phyloP scores from a whole-genome alignment of 2,888 invertebrate species.

The Nineta flava region DNA sequence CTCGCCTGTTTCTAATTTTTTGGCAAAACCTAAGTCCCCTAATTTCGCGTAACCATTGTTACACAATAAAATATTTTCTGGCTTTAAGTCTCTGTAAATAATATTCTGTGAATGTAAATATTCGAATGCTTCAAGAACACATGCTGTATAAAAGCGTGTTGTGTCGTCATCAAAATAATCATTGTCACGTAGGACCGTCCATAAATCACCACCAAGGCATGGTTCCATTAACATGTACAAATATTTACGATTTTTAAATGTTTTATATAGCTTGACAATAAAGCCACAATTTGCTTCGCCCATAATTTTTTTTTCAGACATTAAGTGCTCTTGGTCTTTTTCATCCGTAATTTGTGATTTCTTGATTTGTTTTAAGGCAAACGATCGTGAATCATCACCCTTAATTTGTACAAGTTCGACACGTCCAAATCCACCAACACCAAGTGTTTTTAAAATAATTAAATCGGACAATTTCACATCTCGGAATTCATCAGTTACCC shows the following conservation, averaged over 20 bases:
- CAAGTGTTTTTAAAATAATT: constrained; percentile 83
- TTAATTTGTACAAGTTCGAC: constrained; percentile 91
- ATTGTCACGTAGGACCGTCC: constrained; percentile 89
- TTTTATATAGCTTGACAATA: constrained; percentile 90
- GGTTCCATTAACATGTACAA: constrained; percentile 99
- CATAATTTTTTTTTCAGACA: constrained; percentile 99
- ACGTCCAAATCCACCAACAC: constrained; percentile 96
- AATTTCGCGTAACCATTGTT: constrained; percentile 90
- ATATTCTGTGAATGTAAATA: constrained; percentile 94
- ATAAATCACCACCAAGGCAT: constrained; percentile 94
- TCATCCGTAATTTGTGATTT: constrained; percentile 98
- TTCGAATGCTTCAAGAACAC: constrained; percentile 96
- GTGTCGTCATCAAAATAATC: constrained; percentile 89
- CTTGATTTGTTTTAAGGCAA: constrained; percentile 95
- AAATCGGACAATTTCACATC: constrained; percentile 74
- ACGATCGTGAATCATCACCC: constrained; percentile 59
- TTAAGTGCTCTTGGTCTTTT: constrained; percentile 95
- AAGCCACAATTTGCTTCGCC: constrained; percentile 91
- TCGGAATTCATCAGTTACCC: constrained; percentile 78
- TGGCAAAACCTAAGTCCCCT: constrained; percentile 98
- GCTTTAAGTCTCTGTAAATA: constrained; percentile 87
- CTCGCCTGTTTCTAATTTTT: constrained; percentile 79
- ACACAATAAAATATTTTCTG: constrained; percentile 89
- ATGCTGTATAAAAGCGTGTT: constrained; percentile 90
- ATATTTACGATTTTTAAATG: constrained; percentile 93